These are phyloP conservation scores for Tenthredo notha DNA, from an alignment of 2,888 invertebrate species.

Conservation along the genomic window DNA sequence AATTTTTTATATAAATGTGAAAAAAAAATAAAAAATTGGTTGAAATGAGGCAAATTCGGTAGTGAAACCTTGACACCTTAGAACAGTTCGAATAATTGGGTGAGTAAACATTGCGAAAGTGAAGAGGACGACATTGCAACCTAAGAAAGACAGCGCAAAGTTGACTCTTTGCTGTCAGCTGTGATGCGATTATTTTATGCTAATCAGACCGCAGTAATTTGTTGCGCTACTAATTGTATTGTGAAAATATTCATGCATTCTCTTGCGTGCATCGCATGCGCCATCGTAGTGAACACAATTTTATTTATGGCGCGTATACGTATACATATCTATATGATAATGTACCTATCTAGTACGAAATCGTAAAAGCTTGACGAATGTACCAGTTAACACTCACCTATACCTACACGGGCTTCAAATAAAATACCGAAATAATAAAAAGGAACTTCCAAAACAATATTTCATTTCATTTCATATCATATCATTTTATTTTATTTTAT, in stretches of 20 bases:
- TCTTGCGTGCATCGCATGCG: slow-evolving; percentile 60
- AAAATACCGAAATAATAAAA: neutral
- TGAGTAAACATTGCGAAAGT: slow-evolving; percentile 50
- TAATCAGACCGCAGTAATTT: slow-evolving; percentile 43
- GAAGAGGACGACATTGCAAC: neutral
- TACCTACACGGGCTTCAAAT: neutral
- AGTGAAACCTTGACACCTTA: slow-evolving; percentile 40
- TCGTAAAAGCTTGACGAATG: slow-evolving; percentile 48
- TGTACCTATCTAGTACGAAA: slow-evolving; percentile 17
- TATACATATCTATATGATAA: neutral
- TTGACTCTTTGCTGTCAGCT: neutral
- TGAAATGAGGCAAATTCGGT: slow-evolving; percentile 1
- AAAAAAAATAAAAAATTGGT: neutral
- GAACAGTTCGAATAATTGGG: slow-evolving; percentile 24
- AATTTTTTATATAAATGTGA: neutral
- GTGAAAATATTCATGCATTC: slow-evolving; percentile 70
- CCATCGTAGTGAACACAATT: slow-evolving; percentile 56
- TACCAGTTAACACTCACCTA: neutral
- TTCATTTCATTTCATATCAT: neutral
- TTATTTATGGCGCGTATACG: slow-evolving; percentile 1
- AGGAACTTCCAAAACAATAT: neutral
- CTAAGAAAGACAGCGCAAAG: neutral
- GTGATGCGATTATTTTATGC: slow-evolving; percentile 52
- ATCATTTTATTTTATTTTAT: neutral
- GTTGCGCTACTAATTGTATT: slow-evolving; percentile 69